Conservation (phyloP, 1,140 invertebrate genomes). For the Caenorhabditis latens region DNA sequence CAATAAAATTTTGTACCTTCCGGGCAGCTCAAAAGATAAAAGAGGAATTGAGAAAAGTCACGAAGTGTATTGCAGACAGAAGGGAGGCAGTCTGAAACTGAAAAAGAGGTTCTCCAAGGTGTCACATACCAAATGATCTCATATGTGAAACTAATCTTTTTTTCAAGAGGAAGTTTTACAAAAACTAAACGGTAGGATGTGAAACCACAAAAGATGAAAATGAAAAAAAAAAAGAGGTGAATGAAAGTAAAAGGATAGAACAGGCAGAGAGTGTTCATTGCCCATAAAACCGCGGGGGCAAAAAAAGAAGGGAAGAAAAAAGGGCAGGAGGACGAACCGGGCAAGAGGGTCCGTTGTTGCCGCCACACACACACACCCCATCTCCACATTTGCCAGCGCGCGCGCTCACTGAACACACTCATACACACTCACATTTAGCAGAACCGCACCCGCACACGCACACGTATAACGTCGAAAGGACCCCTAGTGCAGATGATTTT, state of each 20-base stretch:
- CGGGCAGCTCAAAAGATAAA: too few relatives aligned
- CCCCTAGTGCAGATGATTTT: background rate
- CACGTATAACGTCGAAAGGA: background rate
- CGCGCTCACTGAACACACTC: constrained; percentile 8
- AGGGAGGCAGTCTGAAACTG: too few relatives aligned
- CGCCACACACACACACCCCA: constrained; percentile 18
- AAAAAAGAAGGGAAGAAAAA: background rate
- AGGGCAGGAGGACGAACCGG: background rate
- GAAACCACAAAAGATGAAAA: background rate
- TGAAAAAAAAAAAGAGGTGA: background rate
- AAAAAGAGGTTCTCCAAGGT: too few relatives aligned
- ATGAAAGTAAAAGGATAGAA: background rate
- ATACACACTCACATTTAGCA: constrained; percentile 12
- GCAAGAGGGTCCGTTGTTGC: background rate
- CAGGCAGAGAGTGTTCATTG: background rate
- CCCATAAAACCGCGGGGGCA: background rate
- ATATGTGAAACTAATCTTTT: too few relatives aligned
- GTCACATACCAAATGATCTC: too few relatives aligned
- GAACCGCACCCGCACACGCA: background rate
- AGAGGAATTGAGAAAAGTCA: too few relatives aligned
- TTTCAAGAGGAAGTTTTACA: too few relatives aligned
- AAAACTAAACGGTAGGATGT: background rate
- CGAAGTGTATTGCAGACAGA: too few relatives aligned
- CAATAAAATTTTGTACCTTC: too few relatives aligned
- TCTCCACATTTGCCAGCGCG: background rate